Conservation (phyloP, 2,888 invertebrate genomes). For the Phragmatobia fuliginosa region DNA sequence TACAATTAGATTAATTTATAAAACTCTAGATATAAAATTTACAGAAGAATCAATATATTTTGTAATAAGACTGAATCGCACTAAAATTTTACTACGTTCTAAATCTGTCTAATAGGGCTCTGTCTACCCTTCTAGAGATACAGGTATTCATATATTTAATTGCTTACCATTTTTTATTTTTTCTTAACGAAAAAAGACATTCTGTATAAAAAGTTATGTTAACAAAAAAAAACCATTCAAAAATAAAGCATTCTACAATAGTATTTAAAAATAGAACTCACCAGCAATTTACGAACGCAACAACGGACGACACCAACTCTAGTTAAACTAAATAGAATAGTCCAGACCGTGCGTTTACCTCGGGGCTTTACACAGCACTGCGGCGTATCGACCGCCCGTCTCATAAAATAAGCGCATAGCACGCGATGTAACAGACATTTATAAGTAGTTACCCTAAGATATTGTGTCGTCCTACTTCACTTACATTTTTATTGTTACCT, state of each 20-base stretch:
- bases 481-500: conserved; percentile 49
- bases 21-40: neutral
- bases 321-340: conserved; percentile 44
- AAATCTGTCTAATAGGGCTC: neutral
- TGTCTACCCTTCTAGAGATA: neutral
- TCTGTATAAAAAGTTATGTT: neutral
- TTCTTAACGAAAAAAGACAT: neutral
- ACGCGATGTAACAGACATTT: conserved; percentile 75
- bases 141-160: neutral
- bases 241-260: conserved; percentile 5
- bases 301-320: conserved; percentile 52
- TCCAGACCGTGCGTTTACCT: conserved; percentile 61
- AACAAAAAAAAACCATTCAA: neutral
- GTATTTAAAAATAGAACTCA: conserved; percentile 44
- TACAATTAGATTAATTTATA: neutral
- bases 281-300: conserved; percentile 53
- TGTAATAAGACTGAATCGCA: neutral
- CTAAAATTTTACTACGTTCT: neutral
- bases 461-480: conserved; percentile 46
- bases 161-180: neutral
- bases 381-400: conserved; percentile 79
- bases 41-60: neutral
- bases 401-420: conserved; percentile 69
- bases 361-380: conserved; percentile 72
- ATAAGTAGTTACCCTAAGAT: conserved; percentile 49